phyloP scores from a whole-genome alignment of 2,888 invertebrate species.

The Oasisia sp. region DNA sequence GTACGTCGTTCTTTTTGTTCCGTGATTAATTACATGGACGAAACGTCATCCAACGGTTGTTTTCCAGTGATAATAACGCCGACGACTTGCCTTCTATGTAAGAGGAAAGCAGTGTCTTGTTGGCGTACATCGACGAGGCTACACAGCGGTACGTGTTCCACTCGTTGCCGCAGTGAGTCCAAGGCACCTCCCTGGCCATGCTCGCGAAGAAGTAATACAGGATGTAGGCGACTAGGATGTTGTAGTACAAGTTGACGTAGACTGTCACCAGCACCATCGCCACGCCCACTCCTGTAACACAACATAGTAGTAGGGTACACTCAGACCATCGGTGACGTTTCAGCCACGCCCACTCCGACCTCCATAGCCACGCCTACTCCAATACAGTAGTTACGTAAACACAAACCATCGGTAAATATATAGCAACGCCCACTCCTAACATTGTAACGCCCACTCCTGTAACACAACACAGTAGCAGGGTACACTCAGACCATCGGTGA shows the following conservation, averaged over 20 bases:
- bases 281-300: slow-evolving; percentile 57
- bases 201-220: slow-evolving; percentile 63
- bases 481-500: slow-evolving; percentile 58
- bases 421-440: slow-evolving; percentile 61
- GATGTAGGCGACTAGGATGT: slow-evolving; percentile 63
- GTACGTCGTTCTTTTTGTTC: too few relatives aligned
- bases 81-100: background rate
- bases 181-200: slow-evolving; percentile 59
- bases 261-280: slow-evolving; percentile 61
- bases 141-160: slow-evolving; percentile 40
- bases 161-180: slow-evolving; percentile 57
- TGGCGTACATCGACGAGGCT: slow-evolving; percentile 24
- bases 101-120: slow-evolving; percentile 14
- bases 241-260: slow-evolving; percentile 64
- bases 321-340: slow-evolving; percentile 59
- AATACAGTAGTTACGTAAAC: slow-evolving; percentile 65
- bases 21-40: too few relatives aligned
- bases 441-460: slow-evolving; percentile 56
- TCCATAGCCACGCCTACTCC: too few relatives aligned
- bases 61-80: background rate
- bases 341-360: slow-evolving; percentile 61
- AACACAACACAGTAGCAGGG: slow-evolving; percentile 62
- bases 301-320: slow-evolving; percentile 65
- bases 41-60: too few relatives aligned
- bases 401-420: slow-evolving; percentile 60